Percentiles rank a stretch among this genome's conserved stretches.
Conservation (phyloP, 1,140 invertebrate species). For the Geopemphigus sp. region DNA sequence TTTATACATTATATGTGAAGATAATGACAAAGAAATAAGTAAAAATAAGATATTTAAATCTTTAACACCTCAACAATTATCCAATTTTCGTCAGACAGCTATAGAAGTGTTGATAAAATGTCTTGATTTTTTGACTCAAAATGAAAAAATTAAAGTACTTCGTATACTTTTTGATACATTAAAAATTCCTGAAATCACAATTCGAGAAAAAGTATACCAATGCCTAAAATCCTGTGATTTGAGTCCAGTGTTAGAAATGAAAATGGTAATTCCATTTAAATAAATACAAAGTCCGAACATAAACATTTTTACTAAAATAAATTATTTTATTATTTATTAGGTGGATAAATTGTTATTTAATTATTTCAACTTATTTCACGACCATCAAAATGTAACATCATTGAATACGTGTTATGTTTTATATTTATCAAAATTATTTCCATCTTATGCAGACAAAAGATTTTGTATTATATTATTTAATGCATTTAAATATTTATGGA, state of each 20-base stretch:
- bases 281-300: not conserved
- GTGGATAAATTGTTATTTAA: slow-evolving; percentile 22
- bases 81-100: slow-evolving; percentile 6
- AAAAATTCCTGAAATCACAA: not conserved
- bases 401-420: slow-evolving; percentile 14
- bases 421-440: slow-evolving; percentile 36
- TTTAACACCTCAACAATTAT: slow-evolving; percentile 5
- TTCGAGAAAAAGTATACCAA: slow-evolving; percentile 13
- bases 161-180: not conserved
- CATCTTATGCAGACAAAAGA: not conserved
- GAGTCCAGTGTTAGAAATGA: not conserved
- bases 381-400: not conserved
- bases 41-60: not conserved
- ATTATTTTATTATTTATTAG: slow-evolving; percentile 21
- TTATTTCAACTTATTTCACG: slow-evolving; percentile 13
- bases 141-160: not conserved
- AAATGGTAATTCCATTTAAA: slow-evolving; percentile 20
- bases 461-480: slow-evolving; percentile 9
- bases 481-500: slow-evolving; percentile 34
- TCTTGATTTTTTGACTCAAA: not conserved
- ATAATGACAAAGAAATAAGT: not conserved
- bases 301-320: not conserved
- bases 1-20: not conserved
- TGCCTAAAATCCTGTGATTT: not conserved
- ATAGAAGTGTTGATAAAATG: slow-evolving; percentile 20